Base-by-base conservation (phyloP, 2,888 invertebrate species). In the Dolichopus griseipennis region DNA sequence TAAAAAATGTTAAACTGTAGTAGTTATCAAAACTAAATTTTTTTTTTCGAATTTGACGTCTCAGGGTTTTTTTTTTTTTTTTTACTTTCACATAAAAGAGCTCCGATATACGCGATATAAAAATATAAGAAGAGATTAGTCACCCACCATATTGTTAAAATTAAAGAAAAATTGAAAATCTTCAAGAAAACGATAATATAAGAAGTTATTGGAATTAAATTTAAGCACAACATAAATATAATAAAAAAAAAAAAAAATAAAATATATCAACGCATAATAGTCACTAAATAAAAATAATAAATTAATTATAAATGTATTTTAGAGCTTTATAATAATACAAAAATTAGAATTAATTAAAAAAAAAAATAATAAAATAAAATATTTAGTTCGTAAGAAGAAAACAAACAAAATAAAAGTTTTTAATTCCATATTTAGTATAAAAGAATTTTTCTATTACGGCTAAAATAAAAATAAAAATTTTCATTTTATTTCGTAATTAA, bases 91-190 rank as follows among this genome's bases (percentile, higher is more conserved):
- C 52, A 52, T n/a, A 52, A 12, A 41, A 52, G n/a, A 52, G 37
- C 37, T n/a, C 52, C 15, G 52, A 52, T 52, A 27, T 27, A 52
- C 52, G 52, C 15, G 52, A 52, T 52, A 52, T 52, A 52, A 52
- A 52, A 52, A 52, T 3, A 12, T 52, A 37, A 52, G 9, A 41
- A 9, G 41, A 52, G 52, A 52, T 52, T 52, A 52, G 52, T 52
- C 52, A 52, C 52, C 52, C 52, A 52, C 52, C 52, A 52, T 52
- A 52, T 52, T 52, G 52, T 52, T 52, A 18, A 52, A n/a, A 27
- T 27, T 27, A 27, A 52, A 52, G n/a, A 52, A 18, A 41, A 52
- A 52, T 18, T n/a, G 18, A 52, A 18, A 52, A 52, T 52, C 41
- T 41, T 41, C 6, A 52, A 52, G 6, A 52, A 37, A 37, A 37